A percentile compares a stretch with the other conserved stretches of the same genome.
Evolutionary conservation across 2,797 vertebrate genomes (phyloP).

Genomic region (Phataginus tetradactyla): DNA sequence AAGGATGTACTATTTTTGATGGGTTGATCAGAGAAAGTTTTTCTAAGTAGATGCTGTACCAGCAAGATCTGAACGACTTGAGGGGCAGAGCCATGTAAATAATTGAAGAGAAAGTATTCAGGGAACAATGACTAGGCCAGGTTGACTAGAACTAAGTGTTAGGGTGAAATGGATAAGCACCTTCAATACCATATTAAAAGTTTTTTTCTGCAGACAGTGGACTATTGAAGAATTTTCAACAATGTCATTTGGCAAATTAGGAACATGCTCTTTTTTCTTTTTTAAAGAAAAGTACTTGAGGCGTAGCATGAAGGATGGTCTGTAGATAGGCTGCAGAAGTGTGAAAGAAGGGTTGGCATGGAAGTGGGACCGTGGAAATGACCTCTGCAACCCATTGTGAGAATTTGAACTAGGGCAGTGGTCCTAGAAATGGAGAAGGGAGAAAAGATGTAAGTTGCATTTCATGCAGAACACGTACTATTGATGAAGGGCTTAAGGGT

Average conservation of each 20-base stretch:
- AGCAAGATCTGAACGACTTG: background rate
- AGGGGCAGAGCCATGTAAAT: constrained; percentile 40
- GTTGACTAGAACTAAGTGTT: background rate
- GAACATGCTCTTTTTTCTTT: background rate
- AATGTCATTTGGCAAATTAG: background rate
- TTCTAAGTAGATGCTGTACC: background rate
- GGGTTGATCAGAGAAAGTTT: background rate
- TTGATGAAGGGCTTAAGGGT: background rate
- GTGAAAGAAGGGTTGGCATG: background rate
- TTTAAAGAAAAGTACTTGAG: background rate
- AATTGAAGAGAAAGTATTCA: constrained; percentile 21
- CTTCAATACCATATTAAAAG: background rate
- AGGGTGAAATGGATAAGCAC: background rate
- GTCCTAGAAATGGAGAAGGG: background rate
- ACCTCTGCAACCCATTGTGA: background rate
- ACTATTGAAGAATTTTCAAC: background rate
- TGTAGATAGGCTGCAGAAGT: background rate
- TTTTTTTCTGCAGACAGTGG: background rate
- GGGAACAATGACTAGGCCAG: background rate
- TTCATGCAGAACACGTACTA: background rate
- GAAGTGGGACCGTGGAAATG: background rate
- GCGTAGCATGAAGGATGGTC: too few species aligned
- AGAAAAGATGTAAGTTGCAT: background rate
- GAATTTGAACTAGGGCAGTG: background rate
- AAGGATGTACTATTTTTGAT: background rate